These are phyloP conservation scores for Venustaconcha ellipsiformis DNA, from an alignment of 1,140 invertebrate species.

Conservation along the genomic window DNA sequence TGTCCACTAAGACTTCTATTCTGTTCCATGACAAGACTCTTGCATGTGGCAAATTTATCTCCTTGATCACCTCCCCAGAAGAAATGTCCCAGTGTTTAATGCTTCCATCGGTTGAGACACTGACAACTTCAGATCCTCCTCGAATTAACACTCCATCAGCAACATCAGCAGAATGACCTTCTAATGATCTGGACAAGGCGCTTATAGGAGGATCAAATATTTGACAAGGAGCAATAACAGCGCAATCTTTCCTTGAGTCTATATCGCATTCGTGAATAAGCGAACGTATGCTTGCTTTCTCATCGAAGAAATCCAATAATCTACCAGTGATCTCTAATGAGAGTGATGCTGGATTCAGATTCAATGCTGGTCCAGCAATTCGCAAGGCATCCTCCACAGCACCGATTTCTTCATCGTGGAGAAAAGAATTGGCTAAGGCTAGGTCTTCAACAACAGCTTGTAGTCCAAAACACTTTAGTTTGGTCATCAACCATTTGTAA, in stretches of 20 bases:
- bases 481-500: constrained; percentile 49
- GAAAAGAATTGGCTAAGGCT: constrained; percentile 10
- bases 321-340: constrained; percentile 51
- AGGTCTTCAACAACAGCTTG: constrained; percentile 47
- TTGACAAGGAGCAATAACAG: constrained; percentile 79
- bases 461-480: constrained; percentile 42
- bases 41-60: constrained; percentile 13
- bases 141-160: constrained; percentile 11
- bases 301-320: constrained; percentile 46
- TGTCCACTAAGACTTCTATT: constrained; percentile 8
- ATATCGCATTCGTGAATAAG: constrained; percentile 71
- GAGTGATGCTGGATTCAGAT: constrained; percentile 44
- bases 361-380: constrained; percentile 45
- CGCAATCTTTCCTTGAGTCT: constrained; percentile 71
- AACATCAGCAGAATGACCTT: constrained; percentile 15
- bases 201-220: constrained; percentile 45
- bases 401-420: constrained; percentile 72
- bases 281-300: constrained; percentile 37
- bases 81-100: constrained; percentile 9
- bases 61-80: constrained; percentile 8
- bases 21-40: constrained; percentile 7
- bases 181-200: constrained; percentile 19
- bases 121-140: constrained; percentile 7
- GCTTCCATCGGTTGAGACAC: constrained; percentile 8
- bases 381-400: constrained; percentile 49